Conservation (phyloP, 2,888 invertebrate species). For the Kuschelorhynchus macadamiae region DNA sequence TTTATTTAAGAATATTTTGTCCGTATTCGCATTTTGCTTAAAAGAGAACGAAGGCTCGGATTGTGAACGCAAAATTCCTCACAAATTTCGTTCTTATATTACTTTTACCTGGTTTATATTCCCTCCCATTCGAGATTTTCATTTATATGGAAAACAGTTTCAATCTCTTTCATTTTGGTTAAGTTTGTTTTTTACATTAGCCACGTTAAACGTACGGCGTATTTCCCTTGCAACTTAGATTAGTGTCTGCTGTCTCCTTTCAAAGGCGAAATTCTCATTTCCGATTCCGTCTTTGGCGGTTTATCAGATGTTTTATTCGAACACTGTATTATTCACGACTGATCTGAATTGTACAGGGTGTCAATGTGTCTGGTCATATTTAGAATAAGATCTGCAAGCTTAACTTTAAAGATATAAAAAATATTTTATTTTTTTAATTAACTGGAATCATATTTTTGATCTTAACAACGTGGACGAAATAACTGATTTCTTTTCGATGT, state of each 20-base stretch:
- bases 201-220: slow-evolving; percentile 29
- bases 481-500: too few relatives aligned
- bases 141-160: slow-evolving; percentile 43
- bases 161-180: slow-evolving; percentile 38
- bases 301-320: neutral
- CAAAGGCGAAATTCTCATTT: slow-evolving; percentile 14
- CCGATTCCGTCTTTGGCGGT: slow-evolving; percentile 6
- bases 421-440: too few relatives aligned
- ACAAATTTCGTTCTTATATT: slow-evolving; percentile 28
- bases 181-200: slow-evolving; percentile 31
- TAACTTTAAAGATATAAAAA: too few relatives aligned
- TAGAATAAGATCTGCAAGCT: too few relatives aligned
- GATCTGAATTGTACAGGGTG: too few relatives aligned
- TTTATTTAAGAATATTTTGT: too few relatives aligned
- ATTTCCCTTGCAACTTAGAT: slow-evolving; percentile 28
- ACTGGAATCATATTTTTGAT: too few relatives aligned
- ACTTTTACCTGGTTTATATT: slow-evolving; percentile 35
- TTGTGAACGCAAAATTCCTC: neutral
- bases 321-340: too few relatives aligned
- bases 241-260: slow-evolving; percentile 18
- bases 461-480: too few relatives aligned
- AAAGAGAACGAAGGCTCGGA: neutral
- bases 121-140: slow-evolving; percentile 31
- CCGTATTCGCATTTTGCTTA: too few relatives aligned
- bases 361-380: too few relatives aligned